Evolutionary conservation across 2,797 vertebrate species (phyloP).

Genomic region (Melanotaenia boesemani): DNA sequence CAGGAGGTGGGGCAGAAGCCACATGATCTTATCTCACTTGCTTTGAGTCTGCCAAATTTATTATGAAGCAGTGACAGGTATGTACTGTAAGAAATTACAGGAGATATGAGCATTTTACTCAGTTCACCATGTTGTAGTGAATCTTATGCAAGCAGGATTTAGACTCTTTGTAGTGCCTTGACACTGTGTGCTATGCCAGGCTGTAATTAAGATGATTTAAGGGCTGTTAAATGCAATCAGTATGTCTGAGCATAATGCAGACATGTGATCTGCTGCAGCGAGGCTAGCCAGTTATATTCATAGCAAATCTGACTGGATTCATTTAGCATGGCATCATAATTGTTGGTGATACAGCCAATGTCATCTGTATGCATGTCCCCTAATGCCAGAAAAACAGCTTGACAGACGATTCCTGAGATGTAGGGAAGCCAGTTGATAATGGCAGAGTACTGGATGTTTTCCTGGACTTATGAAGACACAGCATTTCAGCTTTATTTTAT

Average conservation of each 20-base stretch:
- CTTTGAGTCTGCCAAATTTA: constrained; percentile 25
- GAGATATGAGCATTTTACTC: constrained; percentile 30
- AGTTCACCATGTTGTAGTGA: constrained; percentile 26
- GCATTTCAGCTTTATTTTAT: constrained; percentile 6
- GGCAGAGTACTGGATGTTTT: constrained; percentile 12
- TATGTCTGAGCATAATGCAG: constrained; percentile 37
- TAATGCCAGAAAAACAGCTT: constrained; percentile 12
- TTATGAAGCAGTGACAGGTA: constrained; percentile 26
- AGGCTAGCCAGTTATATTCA: constrained; percentile 35
- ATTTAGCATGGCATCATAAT: constrained; percentile 21
- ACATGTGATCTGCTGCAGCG: constrained; percentile 37
- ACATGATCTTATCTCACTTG: constrained; percentile 46
- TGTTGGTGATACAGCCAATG: constrained; percentile 24
- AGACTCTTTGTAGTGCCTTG: constrained; percentile 33
- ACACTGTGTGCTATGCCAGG: constrained; percentile 50
- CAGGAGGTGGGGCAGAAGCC: constrained; percentile 21
- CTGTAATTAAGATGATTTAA: constrained; percentile 71
- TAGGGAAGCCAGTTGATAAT: constrained; percentile 8
- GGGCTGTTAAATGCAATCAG: constrained; percentile 59
- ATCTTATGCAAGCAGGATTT: constrained; percentile 20
- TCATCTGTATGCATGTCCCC: not conserved
- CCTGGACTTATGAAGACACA: constrained; percentile 5
- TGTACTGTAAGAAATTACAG: constrained; percentile 22
- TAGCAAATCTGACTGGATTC: constrained; percentile 19
- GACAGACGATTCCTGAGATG: constrained; percentile 20